These are phyloP conservation scores for Zapornia atra DNA, from an alignment of 2,113 vertebrate species.

Conservation along the genomic window DNA sequence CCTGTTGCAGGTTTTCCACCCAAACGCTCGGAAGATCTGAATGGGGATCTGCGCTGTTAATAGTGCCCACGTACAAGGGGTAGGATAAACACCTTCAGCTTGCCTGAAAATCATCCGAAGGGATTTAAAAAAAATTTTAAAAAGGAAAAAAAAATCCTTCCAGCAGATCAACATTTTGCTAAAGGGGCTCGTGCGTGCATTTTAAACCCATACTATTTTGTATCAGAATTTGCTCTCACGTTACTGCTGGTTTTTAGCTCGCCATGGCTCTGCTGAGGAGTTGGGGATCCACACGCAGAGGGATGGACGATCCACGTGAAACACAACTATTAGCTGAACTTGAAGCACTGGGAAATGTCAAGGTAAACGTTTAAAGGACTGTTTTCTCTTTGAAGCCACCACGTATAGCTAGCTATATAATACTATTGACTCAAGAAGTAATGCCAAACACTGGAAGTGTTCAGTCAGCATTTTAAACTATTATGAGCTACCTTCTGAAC, in stretches of 20 bases:
- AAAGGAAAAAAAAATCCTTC: neutral
- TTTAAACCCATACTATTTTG: neutral
- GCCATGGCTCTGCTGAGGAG: neutral
- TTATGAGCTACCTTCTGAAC: conserved; percentile 89
- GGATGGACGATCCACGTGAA: neutral
- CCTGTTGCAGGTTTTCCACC: conserved; percentile 48
- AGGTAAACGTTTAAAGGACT: conserved; percentile 55
- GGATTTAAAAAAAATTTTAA: neutral
- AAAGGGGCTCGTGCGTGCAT: neutral
- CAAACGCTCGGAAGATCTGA: neutral
- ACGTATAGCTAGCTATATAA: neutral
- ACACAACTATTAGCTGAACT: conserved; percentile 18
- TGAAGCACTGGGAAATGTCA: conserved; percentile 1
- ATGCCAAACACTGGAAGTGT: conserved; percentile 79
- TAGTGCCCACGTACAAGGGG: neutral
- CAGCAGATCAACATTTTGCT: neutral
- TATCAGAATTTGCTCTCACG: neutral
- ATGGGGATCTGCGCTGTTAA: neutral
- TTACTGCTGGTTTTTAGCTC: neutral
- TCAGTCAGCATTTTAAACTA: conserved; percentile 90
- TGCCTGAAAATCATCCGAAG: conserved; percentile 4
- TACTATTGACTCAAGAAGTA: conserved; percentile 76
- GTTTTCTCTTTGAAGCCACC: conserved; percentile 61
- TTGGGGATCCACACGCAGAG: neutral
- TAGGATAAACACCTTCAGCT: neutral